These are phyloP conservation scores for Eurosta solidaginis DNA, from an alignment of 1,140 invertebrate species.

Conservation along the genomic window DNA sequence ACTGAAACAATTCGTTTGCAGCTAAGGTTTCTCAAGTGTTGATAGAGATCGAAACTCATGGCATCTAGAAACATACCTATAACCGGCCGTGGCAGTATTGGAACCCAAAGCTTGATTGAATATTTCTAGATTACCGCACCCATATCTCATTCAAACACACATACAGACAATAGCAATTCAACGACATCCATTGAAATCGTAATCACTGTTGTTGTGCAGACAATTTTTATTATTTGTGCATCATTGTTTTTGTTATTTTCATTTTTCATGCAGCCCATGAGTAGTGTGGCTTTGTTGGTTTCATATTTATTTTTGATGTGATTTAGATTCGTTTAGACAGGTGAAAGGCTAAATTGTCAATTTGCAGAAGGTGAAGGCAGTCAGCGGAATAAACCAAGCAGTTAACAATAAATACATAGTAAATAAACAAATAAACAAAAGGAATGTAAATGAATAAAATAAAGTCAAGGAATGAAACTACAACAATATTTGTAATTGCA, in stretches of 20 bases:
- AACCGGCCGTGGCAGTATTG: no score
- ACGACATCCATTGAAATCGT: background rate
- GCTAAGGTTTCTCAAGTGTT: no score
- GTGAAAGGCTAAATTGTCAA: conserved; percentile 60
- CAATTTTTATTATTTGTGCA: conserved; percentile 10
- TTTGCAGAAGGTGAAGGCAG: conserved; percentile 54
- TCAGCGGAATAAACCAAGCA: conserved; percentile 39
- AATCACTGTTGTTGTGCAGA: conserved; percentile 15
- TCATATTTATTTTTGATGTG: conserved; percentile 59
- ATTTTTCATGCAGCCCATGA: background rate
- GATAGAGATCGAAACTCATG: no score
- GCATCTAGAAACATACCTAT: no score
- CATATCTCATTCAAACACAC: background rate
- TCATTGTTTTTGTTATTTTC: background rate
- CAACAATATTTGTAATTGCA: conserved; percentile 23
- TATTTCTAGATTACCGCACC: no score
- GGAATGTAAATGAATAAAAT: background rate
- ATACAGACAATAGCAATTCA: background rate
- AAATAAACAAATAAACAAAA: conserved; percentile 12
- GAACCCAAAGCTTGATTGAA: no score
- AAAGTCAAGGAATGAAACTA: conserved; percentile 9
- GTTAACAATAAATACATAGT: conserved; percentile 28
- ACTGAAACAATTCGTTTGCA: no score
- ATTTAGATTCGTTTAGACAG: conserved; percentile 59
- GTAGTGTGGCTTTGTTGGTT: conserved; percentile 45